Percentiles rank a stretch among this genome's conserved stretches.
These are phyloP conservation scores for Zoroaster sp. DNA, from an alignment of 53 echinoderm and acorn worm species.

Conservation along the genomic window DNA sequence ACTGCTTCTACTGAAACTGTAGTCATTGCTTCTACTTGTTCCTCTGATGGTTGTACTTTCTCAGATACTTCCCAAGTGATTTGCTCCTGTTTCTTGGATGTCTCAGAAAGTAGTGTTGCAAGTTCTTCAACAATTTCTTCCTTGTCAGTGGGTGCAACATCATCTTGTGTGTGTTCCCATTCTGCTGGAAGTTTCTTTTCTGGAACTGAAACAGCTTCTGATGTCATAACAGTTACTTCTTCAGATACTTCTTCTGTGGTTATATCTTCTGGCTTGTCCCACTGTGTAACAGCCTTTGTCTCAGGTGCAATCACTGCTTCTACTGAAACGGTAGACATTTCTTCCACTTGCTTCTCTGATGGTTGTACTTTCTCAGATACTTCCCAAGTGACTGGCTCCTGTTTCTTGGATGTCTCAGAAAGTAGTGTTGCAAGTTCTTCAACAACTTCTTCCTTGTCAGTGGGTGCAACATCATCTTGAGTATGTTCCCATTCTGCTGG, in stretches of 20 bases:
- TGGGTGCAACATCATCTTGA: conserved; percentile 3
- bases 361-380: conserved; percentile 6
- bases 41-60: conserved; percentile 5
- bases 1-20: conserved; percentile 33
- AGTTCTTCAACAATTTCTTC: conserved; percentile 55
- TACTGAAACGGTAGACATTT: conserved; percentile 29
- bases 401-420: conserved; percentile 16
- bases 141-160: conserved; percentile 14
- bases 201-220: conserved; percentile 47
- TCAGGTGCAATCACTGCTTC: conserved; percentile 31
- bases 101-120: conserved; percentile 8
- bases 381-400: conserved; percentile 16
- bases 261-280: conserved; percentile 26
- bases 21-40: neutral
- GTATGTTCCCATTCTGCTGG: conserved; percentile 45
- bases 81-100: conserved; percentile 43
- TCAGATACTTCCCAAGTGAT: conserved; percentile 44
- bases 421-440: conserved; percentile 25
- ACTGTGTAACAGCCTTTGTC: neutral
- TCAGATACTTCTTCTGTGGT: neutral
- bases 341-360: conserved; percentile 13
- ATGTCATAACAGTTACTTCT: neutral
- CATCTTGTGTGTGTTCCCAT: conserved; percentile 31
- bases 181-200: conserved; percentile 44
- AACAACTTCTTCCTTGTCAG: conserved; percentile 25